Percentiles rank a stretch among this genome's conserved stretches.
phyloP scores from a whole-genome alignment of 1,140 invertebrate genomes.

The Orius insidiosus region DNA sequence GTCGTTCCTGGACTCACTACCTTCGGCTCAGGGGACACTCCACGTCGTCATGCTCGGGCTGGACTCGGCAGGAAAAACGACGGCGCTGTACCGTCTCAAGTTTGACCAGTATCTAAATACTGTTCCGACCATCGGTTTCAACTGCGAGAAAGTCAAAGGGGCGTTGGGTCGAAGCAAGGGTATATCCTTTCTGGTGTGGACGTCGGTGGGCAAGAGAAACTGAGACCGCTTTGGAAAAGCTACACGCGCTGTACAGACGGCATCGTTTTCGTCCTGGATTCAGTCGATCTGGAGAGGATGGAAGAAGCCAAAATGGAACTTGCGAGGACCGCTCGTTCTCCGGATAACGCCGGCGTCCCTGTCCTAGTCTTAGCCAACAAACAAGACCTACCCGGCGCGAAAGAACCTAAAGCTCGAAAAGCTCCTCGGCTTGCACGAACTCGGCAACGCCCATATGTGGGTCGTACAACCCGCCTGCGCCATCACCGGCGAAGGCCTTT shows the following conservation, averaged over 20 bases:
- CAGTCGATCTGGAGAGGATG: conserved; percentile 74
- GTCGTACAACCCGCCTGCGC: conserved; percentile 87
- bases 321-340: conserved; percentile 67
- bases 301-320: conserved; percentile 91
- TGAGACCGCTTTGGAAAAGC: conserved; percentile 79
- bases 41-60: conserved; percentile 66
- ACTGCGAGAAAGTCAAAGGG: conserved; percentile 84
- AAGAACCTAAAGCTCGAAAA: conserved; percentile 68
- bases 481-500: conserved; percentile 88
- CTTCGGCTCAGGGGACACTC: conserved; percentile 29
- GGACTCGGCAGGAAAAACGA: conserved; percentile 93
- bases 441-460: conserved; percentile 51
- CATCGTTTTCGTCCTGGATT: conserved; percentile 84
- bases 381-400: conserved; percentile 78
- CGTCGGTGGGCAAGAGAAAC: conserved; percentile 84
- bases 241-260: conserved; percentile 84
- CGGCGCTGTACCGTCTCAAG: conserved; percentile 90
- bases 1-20: conserved; percentile 50
- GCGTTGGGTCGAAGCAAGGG: conserved; percentile 38
- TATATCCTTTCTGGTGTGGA: conserved; percentile 81
- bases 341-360: conserved; percentile 74
- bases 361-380: conserved; percentile 85
- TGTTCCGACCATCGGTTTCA: conserved; percentile 94
- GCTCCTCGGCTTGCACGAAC: conserved; percentile 66
- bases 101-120: conserved; percentile 95